Percentiles rank a stretch among this genome's conserved stretches.
These are phyloP conservation scores for Scopus umbretta DNA, from an alignment of 2,113 vertebrate genomes.

Conservation along the genomic window DNA sequence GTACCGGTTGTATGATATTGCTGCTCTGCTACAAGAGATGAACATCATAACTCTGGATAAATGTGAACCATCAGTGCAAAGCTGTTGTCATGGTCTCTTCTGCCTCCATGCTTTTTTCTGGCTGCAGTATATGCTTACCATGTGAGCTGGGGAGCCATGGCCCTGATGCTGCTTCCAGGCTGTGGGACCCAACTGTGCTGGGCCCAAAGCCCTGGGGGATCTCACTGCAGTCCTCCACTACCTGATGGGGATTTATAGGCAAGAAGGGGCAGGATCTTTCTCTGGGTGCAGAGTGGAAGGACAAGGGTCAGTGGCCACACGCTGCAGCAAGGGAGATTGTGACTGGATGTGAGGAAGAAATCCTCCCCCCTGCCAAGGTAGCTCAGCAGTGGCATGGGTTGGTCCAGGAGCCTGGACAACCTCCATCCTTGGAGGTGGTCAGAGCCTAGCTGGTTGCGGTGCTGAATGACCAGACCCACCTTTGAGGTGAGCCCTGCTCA, in stretches of 20 bases:
- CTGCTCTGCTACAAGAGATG: background rate
- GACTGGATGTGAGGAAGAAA: background rate
- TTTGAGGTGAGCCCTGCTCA: accelerated
- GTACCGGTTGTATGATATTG: background rate
- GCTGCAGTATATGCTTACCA: background rate
- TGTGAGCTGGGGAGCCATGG: background rate
- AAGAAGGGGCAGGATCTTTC: background rate
- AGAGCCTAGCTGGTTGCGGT: background rate
- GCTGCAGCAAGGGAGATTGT: background rate
- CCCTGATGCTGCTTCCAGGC: background rate
- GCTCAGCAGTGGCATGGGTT: background rate
- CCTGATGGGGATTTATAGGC: background rate
- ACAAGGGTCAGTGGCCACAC: background rate
- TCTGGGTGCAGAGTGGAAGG: background rate
- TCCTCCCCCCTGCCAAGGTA: background rate
- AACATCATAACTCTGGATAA: background rate
- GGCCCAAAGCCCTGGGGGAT: background rate
- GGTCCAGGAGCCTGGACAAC: background rate
- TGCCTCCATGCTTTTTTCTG: background rate
- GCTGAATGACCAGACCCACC: background rate
- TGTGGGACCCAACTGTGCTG: background rate
- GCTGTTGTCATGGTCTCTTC: background rate
- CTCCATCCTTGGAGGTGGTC: background rate
- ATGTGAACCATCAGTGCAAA: background rate
- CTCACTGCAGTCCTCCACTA: background rate